These are phyloP conservation scores for Siniperca knerii DNA, from an alignment of 2,113 vertebrate species.

Conservation along the genomic window DNA sequence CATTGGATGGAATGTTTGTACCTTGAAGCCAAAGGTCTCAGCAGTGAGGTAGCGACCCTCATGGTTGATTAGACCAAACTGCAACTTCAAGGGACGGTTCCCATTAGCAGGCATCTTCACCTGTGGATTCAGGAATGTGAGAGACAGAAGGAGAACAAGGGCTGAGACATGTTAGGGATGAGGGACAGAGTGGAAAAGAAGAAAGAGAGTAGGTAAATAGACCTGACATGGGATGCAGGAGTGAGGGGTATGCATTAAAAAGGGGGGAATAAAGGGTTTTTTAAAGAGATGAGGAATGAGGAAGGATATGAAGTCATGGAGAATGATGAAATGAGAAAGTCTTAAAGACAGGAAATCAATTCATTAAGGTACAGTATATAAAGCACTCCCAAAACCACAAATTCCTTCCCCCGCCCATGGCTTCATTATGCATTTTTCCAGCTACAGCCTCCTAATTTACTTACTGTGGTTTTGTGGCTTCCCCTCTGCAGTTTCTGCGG, in stretches of 20 bases:
- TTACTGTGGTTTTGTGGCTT: slow-evolving; percentile 83
- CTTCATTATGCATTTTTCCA: slow-evolving; percentile 76
- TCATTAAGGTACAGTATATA: slow-evolving; percentile 75
- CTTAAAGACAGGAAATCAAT: slow-evolving; percentile 77
- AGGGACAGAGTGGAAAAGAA: background rate
- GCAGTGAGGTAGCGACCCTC: slow-evolving; percentile 94
- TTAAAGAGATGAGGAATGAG: slow-evolving; percentile 35
- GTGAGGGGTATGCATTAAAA: background rate
- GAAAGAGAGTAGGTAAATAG: background rate
- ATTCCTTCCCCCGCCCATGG: slow-evolving; percentile 59
- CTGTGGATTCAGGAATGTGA: slow-evolving; percentile 40
- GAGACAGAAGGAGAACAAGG: slow-evolving; percentile 14
- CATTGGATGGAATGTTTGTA: slow-evolving; percentile 31
- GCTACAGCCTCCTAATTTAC: slow-evolving; percentile 78
- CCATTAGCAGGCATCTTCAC: slow-evolving; percentile 93
- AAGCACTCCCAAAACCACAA: slow-evolving; percentile 75
- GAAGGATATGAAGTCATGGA: slow-evolving; percentile 60
- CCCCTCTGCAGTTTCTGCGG: slow-evolving; percentile 69
- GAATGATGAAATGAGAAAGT: slow-evolving; percentile 69
- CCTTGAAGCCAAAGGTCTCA: slow-evolving; percentile 94
- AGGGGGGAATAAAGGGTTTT: background rate
- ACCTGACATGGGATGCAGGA: background rate
- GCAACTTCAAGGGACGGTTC: slow-evolving; percentile 91
- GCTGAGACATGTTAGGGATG: background rate
- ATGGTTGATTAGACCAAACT: slow-evolving; percentile 94